phyloP scores from a whole-genome alignment of 1,140 invertebrate species.

The Dendrolimus punctatus region DNA sequence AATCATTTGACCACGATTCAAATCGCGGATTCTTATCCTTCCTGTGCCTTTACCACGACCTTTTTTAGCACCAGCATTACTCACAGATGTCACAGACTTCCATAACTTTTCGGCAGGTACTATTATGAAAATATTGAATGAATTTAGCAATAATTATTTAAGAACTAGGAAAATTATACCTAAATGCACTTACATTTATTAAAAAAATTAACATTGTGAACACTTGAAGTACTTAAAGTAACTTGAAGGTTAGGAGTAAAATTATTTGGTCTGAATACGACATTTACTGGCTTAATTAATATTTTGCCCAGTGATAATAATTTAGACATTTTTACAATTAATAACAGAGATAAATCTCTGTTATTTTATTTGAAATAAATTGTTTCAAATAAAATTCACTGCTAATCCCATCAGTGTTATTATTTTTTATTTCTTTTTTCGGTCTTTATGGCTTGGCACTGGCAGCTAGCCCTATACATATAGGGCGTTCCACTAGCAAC shows the following conservation, averaged over 20 bases:
- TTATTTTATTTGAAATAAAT: conserved; percentile 5
- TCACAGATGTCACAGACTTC: conserved; percentile 95
- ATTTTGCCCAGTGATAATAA: conserved; percentile 35
- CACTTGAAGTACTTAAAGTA: conserved; percentile 38
- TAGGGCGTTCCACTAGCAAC: no score
- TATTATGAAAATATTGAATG: conserved; percentile 41
- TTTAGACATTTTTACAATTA: conserved; percentile 27
- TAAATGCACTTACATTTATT: conserved; percentile 48
- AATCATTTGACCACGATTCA: conserved; percentile 93
- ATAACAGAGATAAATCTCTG: conserved; percentile 13
- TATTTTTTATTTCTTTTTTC: conserved; percentile 1
- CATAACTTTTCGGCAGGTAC: conserved; percentile 89
- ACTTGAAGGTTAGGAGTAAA: conserved; percentile 48
- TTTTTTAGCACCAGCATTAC: conserved; percentile 95
- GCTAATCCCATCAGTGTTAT: not conserved
- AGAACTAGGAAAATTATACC: not conserved
- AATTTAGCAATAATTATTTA: no score
- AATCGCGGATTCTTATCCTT: conserved; percentile 82
- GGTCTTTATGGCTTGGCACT: not conserved
- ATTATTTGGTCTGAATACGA: conserved; percentile 35
- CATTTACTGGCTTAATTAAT: conserved; percentile 25
- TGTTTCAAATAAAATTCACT: conserved; percentile 1
- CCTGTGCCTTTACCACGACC: conserved; percentile 90
- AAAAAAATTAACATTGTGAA: conserved; percentile 49
- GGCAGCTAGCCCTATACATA: no score